Evolutionary conservation across 2,113 vertebrate species (phyloP), one percentile per base, ranked within the genome.

Genomic region (Halichoerus grypus): DNA sequence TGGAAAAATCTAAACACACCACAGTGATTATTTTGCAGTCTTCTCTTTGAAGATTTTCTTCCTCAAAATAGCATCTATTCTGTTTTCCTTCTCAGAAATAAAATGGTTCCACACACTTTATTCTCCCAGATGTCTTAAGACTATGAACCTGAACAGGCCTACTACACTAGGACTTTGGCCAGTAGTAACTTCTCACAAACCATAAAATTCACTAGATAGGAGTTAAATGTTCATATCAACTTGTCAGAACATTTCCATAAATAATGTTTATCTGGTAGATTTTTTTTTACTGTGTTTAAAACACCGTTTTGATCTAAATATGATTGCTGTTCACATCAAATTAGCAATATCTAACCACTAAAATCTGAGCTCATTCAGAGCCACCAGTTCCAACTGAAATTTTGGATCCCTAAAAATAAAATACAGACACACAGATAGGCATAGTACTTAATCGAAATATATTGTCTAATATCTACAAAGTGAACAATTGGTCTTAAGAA

Each of bases 391-490:
- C 51, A 63, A 91, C 53, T 81, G 26, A 61, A 95, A 39, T 69
- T 95, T 39, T 94, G 81, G 61, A 74, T 71, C 81, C 83, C 80
- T 46, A 14, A 94, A 96, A 94, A 94, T 15, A 82, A 98, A 96
- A 95, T 65, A 90, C 28, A 71, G n/a, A 92, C 88, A 97, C 83
- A 80, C 88, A 63, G 4, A 53, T 0, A 89, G 87, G 95, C 86
- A 77, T 19, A 93, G 15, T 82, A 91, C 98, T 93, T 87, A 95
- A 97, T 97, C 72, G 97, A 96, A 95, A 90, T 91, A 82, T 96
- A 94, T 94, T 91, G 80, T 97, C 97, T 95, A 91, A 33, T 87
- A 92, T 19, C 97, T 98, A 97, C 77, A 98, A 98, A 98, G 95
- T 77, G 95, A 98, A 89, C 94, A 93, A 14, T 1, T 90, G 95